Evolutionary conservation across 2,888 invertebrate species (phyloP).

Genomic region (Molorchus minor): DNA sequence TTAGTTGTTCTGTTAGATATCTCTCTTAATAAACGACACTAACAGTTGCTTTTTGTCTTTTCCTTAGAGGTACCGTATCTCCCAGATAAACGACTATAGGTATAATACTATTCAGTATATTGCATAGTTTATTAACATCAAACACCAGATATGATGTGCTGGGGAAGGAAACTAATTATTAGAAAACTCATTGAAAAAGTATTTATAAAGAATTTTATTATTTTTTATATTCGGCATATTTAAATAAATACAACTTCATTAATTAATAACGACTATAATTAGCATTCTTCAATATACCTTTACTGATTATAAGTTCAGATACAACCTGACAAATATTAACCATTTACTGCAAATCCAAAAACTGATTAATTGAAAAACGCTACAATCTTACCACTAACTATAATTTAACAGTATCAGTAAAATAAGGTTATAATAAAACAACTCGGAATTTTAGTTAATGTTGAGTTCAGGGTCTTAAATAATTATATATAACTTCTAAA

Average conservation of each 20-base stretch:
- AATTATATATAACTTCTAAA: conserved; percentile 22
- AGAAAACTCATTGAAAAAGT: too few relatives aligned
- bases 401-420: conserved; percentile 15
- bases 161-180: too few relatives aligned
- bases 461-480: conserved; percentile 12
- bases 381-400: conserved; percentile 7
- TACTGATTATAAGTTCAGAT: not conserved
- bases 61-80: too few relatives aligned
- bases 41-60: too few relatives aligned
- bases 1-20: too few relatives aligned
- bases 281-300: conserved; percentile 1
- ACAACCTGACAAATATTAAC: not conserved
- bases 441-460: conserved; percentile 10
- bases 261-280: conserved; percentile 12
- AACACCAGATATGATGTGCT: too few relatives aligned
- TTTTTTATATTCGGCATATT: conserved; percentile 14
- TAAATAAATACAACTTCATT: conserved; percentile 24
- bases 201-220: conserved; percentile 14
- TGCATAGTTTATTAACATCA: too few relatives aligned
- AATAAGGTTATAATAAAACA: conserved; percentile 19
- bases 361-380: conserved; percentile 13
- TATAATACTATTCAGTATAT: too few relatives aligned
- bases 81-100: too few relatives aligned
- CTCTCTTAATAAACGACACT: too few relatives aligned
- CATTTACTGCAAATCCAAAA: not conserved